Percentiles rank a stretch among this genome's conserved stretches.
Conservation (phyloP, 2,113 vertebrate genomes). For the Mustela nigripes region DNA sequence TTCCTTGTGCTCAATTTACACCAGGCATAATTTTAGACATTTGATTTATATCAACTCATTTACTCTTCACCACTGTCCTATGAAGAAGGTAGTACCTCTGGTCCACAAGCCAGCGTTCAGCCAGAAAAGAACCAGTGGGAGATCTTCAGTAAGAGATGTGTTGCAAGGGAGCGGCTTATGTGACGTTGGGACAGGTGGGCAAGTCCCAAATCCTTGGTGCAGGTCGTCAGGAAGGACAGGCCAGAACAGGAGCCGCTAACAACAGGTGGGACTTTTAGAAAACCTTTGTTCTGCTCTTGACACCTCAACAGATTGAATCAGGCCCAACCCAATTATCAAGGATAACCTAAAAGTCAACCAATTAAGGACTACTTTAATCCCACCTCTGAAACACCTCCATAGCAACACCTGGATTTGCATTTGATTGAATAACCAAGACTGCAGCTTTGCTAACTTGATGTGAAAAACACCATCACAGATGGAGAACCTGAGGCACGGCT, state of each 20-base stretch:
- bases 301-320: background rate
- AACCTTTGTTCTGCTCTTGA: background rate
- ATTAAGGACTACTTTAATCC: background rate
- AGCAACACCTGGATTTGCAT: background rate
- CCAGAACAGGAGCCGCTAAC: background rate
- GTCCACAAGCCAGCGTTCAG: background rate
- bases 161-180: background rate
- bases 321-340: background rate
- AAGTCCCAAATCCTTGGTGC: background rate
- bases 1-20: background rate
- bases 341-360: background rate
- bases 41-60: background rate
- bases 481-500: background rate
- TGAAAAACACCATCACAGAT: background rate
- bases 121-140: background rate
- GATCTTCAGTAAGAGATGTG: background rate
- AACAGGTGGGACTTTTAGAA: background rate
- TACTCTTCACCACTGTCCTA: background rate
- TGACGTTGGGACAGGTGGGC: background rate
- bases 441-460: background rate
- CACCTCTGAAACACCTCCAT: background rate
- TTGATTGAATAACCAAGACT: background rate
- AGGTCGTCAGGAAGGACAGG: background rate
- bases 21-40: background rate
- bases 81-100: background rate